Conservation (phyloP, 2,888 invertebrate species). For the Caenorhabditis parvicauda region DNA sequence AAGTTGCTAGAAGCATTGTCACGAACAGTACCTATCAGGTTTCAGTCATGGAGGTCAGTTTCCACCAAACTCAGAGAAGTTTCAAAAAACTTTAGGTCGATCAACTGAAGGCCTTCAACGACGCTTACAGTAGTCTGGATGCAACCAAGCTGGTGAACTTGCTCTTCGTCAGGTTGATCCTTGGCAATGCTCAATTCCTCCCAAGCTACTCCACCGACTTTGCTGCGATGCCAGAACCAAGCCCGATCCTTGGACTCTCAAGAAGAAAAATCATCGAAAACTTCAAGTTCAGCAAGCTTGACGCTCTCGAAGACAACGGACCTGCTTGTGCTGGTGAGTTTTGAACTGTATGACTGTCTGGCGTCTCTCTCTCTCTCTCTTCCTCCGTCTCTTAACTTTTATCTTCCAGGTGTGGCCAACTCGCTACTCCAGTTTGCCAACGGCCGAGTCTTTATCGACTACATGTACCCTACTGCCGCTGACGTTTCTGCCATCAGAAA, state of each 20-base stretch:
- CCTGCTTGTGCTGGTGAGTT: constrained; percentile 12
- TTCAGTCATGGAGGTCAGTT: constrained; percentile 19
- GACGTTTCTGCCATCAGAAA: constrained; percentile 28
- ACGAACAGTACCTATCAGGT: constrained; percentile 7
- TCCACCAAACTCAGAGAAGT: neutral
- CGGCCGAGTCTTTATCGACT: constrained; percentile 53
- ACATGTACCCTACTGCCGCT: constrained; percentile 37
- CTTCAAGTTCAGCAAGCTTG: constrained; percentile 3
- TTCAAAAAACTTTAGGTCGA: constrained; percentile 1
- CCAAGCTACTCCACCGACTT: constrained; percentile 22
- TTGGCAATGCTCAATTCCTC: constrained; percentile 32
- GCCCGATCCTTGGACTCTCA: constrained; percentile 14
- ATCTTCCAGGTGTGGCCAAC: constrained; percentile 17
- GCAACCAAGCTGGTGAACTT: constrained; percentile 29
- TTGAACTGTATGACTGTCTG: no score
- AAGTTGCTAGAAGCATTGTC: constrained; percentile 7
- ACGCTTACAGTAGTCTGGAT: constrained; percentile 8
- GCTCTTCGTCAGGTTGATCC: constrained; percentile 35
- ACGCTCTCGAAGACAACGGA: constrained; percentile 7
- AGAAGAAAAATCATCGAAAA: constrained; percentile 23
- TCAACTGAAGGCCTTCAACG: constrained; percentile 6
- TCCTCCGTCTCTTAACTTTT: no score
- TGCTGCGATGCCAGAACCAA: constrained; percentile 14
- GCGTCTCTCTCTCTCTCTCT: no score
- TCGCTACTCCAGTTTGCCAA: constrained; percentile 44